Evolutionary conservation across 2,888 invertebrate genomes (phyloP), one percentile per base, ranked within the genome.

Genomic region (Nomada fabriciana): DNA sequence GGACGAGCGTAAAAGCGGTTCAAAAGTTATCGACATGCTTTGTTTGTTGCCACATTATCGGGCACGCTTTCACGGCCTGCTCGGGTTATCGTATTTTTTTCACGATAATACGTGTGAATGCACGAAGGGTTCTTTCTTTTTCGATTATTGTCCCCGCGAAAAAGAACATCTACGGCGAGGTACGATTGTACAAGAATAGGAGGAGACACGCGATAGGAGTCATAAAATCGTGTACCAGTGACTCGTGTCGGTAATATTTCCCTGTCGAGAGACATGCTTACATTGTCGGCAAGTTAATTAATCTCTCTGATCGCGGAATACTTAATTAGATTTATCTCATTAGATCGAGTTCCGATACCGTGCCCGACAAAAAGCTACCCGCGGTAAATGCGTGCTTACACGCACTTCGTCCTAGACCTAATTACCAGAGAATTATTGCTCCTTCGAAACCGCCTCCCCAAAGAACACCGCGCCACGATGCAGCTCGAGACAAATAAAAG

Each of bases 1-100:
- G 43, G 71, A 70, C 59, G 63, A 53, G 20, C 36, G 59, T 63
- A 63, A 73, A 67, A 77, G 71, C 72, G 76, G 87, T 86, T 85
- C 80, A 88, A 67, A 83, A 88, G 88, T 88, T 88, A 86, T 88
- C 88, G 72, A 61, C 42, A 4, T 25, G 77, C 83, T 85, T 86
- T 88, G 88, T 88, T 88, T 88, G 80, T 86, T 74, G 70, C 29
- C 61, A 53, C 61, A 75, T 88, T 86, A 86, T 87, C 85, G 69
- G 52, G 57, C 77, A 71, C 68, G 61, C 73, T 47, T 57, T 55
- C 15, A 47, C 67, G n/a, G 67, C 82, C 67, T 71, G 80, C 55
- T 80, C 69, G 25, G 29, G 36, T 64, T 72, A 69, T 78, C 76
- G 72, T 52, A 29, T 67, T 77, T 81, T 36, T 23, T 29, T 43